Conservation (phyloP, 2,113 vertebrate species). For the Anarhynchus alexandrinus region DNA sequence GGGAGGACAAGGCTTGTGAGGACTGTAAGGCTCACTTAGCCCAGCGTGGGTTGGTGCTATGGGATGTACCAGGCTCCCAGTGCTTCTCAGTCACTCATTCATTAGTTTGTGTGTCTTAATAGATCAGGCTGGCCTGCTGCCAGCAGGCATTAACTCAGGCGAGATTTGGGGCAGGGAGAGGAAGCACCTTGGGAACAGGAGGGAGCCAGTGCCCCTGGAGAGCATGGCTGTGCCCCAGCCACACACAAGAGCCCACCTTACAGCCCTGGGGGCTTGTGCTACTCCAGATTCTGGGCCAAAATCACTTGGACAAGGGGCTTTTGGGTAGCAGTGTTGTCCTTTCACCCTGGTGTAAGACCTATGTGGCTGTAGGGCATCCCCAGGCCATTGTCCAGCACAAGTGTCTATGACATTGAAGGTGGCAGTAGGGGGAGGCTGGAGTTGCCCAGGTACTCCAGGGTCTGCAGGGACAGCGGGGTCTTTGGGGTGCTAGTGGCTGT, state of each 20-base stretch:
- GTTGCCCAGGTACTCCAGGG: rapidly evolving
- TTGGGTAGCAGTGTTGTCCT: not conserved
- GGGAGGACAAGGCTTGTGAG: not conserved
- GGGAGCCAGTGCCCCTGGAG: not conserved
- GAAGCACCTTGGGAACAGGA: not conserved
- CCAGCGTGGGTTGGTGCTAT: not conserved
- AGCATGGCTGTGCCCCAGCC: not conserved
- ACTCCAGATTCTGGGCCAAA: not conserved
- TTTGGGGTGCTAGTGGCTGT: not conserved
- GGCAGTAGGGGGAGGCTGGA: not conserved
- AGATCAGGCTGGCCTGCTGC: not conserved
- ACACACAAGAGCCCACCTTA: not conserved
- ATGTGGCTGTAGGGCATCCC: not conserved
- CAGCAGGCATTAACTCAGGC: not conserved
- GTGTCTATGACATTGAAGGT: not conserved
- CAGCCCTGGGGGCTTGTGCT: not conserved
- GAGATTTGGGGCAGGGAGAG: rapidly evolving
- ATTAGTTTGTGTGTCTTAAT: not conserved
- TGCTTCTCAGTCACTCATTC: not conserved
- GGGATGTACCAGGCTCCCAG: not conserved
- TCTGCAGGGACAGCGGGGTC: not conserved
- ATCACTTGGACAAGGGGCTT: not conserved
- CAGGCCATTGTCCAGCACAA: not conserved
- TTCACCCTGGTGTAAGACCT: not conserved
- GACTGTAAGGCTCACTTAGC: not conserved